Evolutionary conservation across 2,888 invertebrate species (phyloP).

Genomic region (Steinernema scapterisci): DNA sequence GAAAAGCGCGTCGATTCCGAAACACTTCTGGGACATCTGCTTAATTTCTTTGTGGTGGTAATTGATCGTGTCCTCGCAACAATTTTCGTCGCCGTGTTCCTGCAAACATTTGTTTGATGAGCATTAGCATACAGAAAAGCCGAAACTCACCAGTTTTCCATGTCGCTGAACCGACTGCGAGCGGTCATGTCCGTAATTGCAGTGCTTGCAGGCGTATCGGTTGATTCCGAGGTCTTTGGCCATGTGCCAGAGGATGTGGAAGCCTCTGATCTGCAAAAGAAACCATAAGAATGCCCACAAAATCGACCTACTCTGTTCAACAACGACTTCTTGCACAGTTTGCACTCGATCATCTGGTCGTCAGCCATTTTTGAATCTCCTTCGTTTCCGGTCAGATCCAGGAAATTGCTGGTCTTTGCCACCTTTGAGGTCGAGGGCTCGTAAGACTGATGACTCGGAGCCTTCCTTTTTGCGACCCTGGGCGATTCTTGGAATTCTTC

Average conservation of each 20-base stretch:
- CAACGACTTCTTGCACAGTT: slow-evolving; percentile 64
- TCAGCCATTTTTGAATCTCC: slow-evolving; percentile 37
- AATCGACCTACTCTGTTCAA: slow-evolving; percentile 52
- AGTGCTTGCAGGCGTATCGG: slow-evolving; percentile 62
- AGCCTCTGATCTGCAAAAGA: slow-evolving; percentile 58
- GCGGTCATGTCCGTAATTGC: slow-evolving; percentile 64
- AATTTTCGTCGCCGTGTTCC: slow-evolving; percentile 59
- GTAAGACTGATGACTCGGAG: not conserved
- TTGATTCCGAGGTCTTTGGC: slow-evolving; percentile 65
- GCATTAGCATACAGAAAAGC: no score
- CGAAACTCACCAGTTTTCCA: slow-evolving; percentile 63
- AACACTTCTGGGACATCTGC: slow-evolving; percentile 63
- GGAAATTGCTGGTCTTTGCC: not conserved
- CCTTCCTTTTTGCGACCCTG: slow-evolving; percentile 13
- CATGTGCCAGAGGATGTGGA: slow-evolving; percentile 66
- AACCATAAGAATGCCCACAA: not conserved
- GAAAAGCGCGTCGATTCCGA: slow-evolving; percentile 63
- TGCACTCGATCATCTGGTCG: slow-evolving; percentile 63
- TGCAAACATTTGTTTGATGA: no score
- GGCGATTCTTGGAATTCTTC: slow-evolving; percentile 35
- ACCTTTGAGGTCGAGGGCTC: not conserved
- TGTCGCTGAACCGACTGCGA: slow-evolving; percentile 63
- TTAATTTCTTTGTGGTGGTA: slow-evolving; percentile 64
- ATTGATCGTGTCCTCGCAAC: slow-evolving; percentile 59
- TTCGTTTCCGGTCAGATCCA: slow-evolving; percentile 2